A percentile compares a stretch with the other conserved stretches of the same genome.
Conservation (phyloP, 2,888 invertebrate species). For the Anticlea derivata region DNA sequence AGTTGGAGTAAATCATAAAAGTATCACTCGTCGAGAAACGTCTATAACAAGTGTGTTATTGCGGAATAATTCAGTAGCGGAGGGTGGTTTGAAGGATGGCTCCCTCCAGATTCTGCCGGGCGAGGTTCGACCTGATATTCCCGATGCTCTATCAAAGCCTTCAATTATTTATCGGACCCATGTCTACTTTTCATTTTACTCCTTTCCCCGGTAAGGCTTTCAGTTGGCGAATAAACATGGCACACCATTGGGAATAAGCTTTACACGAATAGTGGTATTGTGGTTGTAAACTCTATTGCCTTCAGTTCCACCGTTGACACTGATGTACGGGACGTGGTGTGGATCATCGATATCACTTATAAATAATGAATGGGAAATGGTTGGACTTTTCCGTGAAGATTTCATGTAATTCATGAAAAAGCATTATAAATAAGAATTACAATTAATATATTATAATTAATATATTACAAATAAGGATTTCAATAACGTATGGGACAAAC, state of each 20-base stretch:
- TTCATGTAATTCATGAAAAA: neutral
- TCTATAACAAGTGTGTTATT: conserved; percentile 84
- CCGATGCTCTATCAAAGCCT: conserved; percentile 80
- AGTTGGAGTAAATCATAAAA: conserved; percentile 84
- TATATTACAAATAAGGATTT: too few relatives aligned
- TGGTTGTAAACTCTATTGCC: conserved; percentile 62
- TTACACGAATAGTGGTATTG: conserved; percentile 63
- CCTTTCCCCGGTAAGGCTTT: conserved; percentile 72
- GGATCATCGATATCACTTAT: conserved; percentile 26
- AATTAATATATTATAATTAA: too few relatives aligned
- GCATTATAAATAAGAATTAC: too few relatives aligned
- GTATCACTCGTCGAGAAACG: conserved; percentile 81
- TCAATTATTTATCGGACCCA: conserved; percentile 84
- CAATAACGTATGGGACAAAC: too few relatives aligned
- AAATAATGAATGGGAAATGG: conserved; percentile 13
- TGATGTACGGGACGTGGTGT: conserved; percentile 54
- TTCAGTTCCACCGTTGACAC: conserved; percentile 48
- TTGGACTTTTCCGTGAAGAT: neutral
- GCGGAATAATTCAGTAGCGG: conserved; percentile 82
- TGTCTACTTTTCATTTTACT: conserved; percentile 83
- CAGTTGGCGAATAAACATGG: conserved; percentile 72
- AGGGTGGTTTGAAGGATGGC: conserved; percentile 78
- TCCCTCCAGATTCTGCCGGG: conserved; percentile 69
- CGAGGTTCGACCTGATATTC: conserved; percentile 69
- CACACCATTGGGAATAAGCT: conserved; percentile 67